These are phyloP conservation scores for Staurois parvus DNA, from an alignment of 2,797 vertebrate species.

Conservation along the genomic window DNA sequence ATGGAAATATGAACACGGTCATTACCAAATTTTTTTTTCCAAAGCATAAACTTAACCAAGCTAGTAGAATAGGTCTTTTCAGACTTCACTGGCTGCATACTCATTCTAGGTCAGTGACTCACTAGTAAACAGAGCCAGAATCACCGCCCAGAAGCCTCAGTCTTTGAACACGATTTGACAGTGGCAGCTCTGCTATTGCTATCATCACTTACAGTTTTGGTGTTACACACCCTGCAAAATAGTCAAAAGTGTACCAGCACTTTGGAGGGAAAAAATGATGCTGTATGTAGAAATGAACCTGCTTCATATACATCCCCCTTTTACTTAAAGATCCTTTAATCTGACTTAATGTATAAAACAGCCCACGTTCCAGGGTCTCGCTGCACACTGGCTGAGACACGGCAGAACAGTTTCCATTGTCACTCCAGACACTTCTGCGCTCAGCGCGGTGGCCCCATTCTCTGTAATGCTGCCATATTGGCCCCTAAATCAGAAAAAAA, in stretches of 20 bases:
- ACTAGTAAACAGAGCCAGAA: too few species aligned
- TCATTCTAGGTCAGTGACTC: too few species aligned
- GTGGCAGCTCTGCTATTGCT: not conserved
- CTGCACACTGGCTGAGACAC: slow-evolving; percentile 17
- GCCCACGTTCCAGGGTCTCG: slow-evolving; percentile 4
- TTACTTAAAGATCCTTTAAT: not conserved
- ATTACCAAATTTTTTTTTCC: too few species aligned
- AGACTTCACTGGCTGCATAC: too few species aligned
- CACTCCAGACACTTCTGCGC: slow-evolving; percentile 6
- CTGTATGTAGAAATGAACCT: not conserved
- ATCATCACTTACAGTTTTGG: not conserved
- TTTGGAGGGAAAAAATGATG: too few species aligned
- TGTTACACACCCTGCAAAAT: not conserved
- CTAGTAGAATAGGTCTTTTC: too few species aligned
- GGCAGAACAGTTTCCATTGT: not conserved
- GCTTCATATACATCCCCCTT: not conserved
- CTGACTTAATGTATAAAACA: slow-evolving; percentile 30
- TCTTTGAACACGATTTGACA: too few species aligned
- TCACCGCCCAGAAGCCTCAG: too few species aligned
- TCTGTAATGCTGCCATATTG: slow-evolving; percentile 2
- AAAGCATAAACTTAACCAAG: too few species aligned
- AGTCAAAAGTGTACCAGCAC: too few species aligned
- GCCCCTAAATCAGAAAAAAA: not conserved
- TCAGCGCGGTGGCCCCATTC: not conserved
- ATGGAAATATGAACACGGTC: too few species aligned